These are phyloP conservation scores for Neodontobutis hainanensis DNA, from an alignment of 2,113 vertebrate species.

Conservation along the genomic window DNA sequence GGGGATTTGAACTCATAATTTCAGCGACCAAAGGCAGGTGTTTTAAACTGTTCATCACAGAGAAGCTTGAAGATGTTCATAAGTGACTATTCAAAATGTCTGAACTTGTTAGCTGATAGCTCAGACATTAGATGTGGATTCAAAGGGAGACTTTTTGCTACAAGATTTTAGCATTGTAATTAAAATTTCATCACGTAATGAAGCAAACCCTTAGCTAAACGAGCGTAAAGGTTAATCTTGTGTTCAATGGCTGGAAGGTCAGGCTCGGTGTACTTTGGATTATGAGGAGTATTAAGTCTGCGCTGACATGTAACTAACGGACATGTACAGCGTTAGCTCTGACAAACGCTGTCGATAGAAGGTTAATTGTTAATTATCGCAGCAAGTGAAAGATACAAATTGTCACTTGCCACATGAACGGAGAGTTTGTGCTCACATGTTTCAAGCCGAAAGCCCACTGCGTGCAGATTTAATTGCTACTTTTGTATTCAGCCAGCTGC, in stretches of 20 bases:
- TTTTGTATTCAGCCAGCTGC: no score
- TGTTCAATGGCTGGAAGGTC: constrained; percentile 65
- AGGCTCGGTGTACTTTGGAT: constrained; percentile 52
- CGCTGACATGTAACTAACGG: constrained; percentile 62
- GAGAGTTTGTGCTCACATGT: background rate
- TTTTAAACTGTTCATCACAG: no score
- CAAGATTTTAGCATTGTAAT: constrained; percentile 59
- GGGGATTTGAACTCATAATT: no score
- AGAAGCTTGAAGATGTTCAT: background rate
- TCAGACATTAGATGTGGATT: constrained; percentile 45
- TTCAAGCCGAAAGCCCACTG: background rate
- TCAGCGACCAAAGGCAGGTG: no score
- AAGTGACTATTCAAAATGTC: constrained; percentile 4
- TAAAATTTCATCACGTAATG: constrained; percentile 69
- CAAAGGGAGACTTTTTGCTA: constrained; percentile 37
- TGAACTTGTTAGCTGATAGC: constrained; percentile 33
- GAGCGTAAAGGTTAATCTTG: constrained; percentile 69
- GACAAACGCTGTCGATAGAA: constrained; percentile 54
- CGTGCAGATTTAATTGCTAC: background rate
- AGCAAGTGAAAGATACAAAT: constrained; percentile 18
- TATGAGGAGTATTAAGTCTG: constrained; percentile 37
- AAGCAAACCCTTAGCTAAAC: constrained; percentile 59
- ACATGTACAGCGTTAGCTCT: constrained; percentile 45
- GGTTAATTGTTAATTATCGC: constrained; percentile 65
- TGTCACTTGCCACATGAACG: constrained; percentile 14